Evolutionary conservation across 2,888 invertebrate genomes (phyloP), one percentile per base, ranked within the genome.

Genomic region (Platycheirus rosarum): DNA sequence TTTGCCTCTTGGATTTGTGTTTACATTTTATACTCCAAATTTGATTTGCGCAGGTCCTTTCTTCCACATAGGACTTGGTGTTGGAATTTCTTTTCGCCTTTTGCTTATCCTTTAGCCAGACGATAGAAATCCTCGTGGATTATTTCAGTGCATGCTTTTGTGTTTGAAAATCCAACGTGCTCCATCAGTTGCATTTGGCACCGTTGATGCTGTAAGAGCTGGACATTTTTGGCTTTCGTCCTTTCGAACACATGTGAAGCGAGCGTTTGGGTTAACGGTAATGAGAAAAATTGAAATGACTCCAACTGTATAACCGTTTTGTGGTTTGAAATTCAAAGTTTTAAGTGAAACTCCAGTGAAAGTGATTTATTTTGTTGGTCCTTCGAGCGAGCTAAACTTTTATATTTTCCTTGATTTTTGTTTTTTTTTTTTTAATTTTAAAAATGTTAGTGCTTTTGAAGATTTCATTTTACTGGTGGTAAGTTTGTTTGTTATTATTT

Each of bases 171-270:
- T 70, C 65, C 79, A 80, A 68, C 71, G 82, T 82, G 82, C 77
- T 71, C 48, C 82, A 71, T 82, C 82, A 82, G 82, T 82, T 82
- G 82, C 82, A 82, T 77, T 73, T 76, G 55, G 42, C 70, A 70
- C 75, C 62, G 75, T 60, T 69, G 79, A 4, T 73, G 75, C 60
- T 80, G 65, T 55, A 51, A 80, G 29, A 80, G 69, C 74, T 74
- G n/a, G 29, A 18, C 35, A 6, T 26, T 48, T 29, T 14, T 35
- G 69, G 35, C 23, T 14, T 49, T 66, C 23, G 44, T 65, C 29
- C 62, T 53, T 57, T 75, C 60, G 13, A 53, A 65, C 20, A 63
- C 55, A 11, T 55, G 46, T 40, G 26, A 55, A 26, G 35, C 63
- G 63, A 48, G 66, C 32, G 49, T 51, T 51, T 18, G 20, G 13